Percentiles rank a stretch among this genome's conserved stretches.
Conservation (phyloP, 2,113 vertebrate species). For the Heterochromis multidens region DNA sequence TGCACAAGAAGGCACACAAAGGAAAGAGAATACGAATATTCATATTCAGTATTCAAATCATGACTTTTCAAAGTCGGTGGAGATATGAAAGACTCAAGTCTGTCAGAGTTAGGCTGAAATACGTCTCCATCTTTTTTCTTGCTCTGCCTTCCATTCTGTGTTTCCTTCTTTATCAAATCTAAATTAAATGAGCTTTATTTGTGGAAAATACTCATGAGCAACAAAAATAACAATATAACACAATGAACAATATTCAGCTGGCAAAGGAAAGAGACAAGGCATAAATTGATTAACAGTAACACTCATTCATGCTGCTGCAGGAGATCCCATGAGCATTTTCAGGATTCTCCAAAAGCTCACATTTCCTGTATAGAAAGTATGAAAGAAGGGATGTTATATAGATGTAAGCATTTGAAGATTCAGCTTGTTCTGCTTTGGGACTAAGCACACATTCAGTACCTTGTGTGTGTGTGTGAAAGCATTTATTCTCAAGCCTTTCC, state of each 20-base stretch:
- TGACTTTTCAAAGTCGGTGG: conserved; percentile 52
- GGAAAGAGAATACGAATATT: conserved; percentile 13
- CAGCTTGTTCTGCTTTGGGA: background rate
- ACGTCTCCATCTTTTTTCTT: background rate
- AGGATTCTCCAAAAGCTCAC: background rate
- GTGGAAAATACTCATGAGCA: background rate
- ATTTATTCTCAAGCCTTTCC: background rate
- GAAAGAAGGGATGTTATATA: background rate
- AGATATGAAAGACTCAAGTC: conserved; percentile 47
- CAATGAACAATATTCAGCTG: background rate
- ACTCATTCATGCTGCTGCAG: background rate
- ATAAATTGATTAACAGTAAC: background rate
- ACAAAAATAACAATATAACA: conserved; percentile 4
- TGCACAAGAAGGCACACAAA: background rate
- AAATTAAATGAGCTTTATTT: conserved; percentile 33
- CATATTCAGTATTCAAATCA: conserved; percentile 50
- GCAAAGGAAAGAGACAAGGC: background rate
- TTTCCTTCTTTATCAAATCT: conserved; percentile 13
- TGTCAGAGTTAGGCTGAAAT: conserved; percentile 30
- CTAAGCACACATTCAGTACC: background rate
- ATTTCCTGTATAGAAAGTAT: background rate
- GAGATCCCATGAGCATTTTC: background rate
- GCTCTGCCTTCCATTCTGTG: background rate
- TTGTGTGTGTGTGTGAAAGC: background rate
- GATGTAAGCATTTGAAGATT: background rate